Base-by-base conservation (phyloP, 2,888 invertebrate species). In the Ichneumoninae sp. region DNA sequence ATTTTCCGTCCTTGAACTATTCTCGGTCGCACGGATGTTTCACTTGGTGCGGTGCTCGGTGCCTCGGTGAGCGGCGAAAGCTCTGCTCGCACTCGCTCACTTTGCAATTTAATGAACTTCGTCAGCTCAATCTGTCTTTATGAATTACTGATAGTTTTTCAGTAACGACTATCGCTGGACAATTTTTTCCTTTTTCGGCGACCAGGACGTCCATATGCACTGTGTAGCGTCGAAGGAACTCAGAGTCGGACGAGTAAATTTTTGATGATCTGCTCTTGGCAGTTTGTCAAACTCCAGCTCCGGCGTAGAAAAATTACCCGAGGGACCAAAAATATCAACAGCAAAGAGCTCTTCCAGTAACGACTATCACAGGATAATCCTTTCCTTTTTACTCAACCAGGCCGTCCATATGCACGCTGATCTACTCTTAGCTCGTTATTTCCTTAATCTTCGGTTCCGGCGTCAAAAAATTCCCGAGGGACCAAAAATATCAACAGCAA, bases 1-100 rank as follows among this genome's bases (percentile, higher is more conserved):
- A 13, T 62, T 62, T 33, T 68, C 36, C 66, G 65, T 65, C 76
- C 76, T 76, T 76, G 76, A 66, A 76, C 76, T 76, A 76, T 76
- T 76, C 76, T 76, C 52, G 66, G 65, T 76, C 76, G 50, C 76
- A 22, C 30, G 36, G 36, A 76, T 33, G 54, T 54, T 66, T 13
- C 30, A 16, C 13, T 13, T 7, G 22, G 22, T 26, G n/a, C 22
- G 30, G 30, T 13, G 60, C 30, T 60, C 60, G 62, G 33, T 30
- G 30, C n/a, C 62, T 10, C 33, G 62, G 10, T 10, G 33, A 16
- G 16, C 62, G 6, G 62, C 13, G 30, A 16, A 16, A 33, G 5
- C 33, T 3, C 62, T 62, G 0, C 30, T 33, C 16, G 13, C 5
- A 16, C 60, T 60, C 52, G 5, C 1, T n/a, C 52, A 52, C 52